Percentiles rank a stretch among this genome's conserved stretches.
These are phyloP conservation scores for Schlechtendalia chinensis DNA, from an alignment of 1,140 invertebrate genomes.

Conservation along the genomic window DNA sequence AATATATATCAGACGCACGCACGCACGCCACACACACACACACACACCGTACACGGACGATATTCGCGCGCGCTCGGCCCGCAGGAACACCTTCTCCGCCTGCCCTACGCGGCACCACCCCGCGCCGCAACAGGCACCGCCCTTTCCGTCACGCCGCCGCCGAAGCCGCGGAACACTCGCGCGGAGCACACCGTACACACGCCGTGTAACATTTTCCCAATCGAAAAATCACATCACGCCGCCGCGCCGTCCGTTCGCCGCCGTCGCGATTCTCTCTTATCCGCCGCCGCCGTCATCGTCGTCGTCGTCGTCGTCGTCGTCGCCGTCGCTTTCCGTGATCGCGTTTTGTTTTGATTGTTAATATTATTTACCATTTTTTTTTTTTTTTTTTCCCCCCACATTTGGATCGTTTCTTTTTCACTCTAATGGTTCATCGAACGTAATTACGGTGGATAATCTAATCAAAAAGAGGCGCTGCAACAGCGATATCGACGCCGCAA, in stretches of 20 bases:
- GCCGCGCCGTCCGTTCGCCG: conserved; percentile 10
- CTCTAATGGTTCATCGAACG: conserved; percentile 46
- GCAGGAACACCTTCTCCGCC: background rate
- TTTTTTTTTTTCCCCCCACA: background rate
- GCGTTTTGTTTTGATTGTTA: conserved; percentile 39
- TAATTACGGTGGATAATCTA: conserved; percentile 49
- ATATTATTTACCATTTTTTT: conserved; percentile 17
- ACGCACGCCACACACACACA: background rate
- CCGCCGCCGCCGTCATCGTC: background rate
- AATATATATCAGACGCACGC: background rate
- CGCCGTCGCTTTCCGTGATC: conserved; percentile 2
- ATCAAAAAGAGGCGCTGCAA: conserved; percentile 49
- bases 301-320: background rate
- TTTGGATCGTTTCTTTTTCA: background rate
- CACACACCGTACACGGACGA: conserved; percentile 2
- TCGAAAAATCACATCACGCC: conserved; percentile 42
- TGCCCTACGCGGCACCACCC: background rate
- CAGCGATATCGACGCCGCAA: conserved; percentile 47
- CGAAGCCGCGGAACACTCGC: background rate
- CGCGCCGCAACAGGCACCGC: background rate
- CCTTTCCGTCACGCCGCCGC: background rate
- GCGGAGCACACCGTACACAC: background rate
- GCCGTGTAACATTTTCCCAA: conserved; percentile 28
- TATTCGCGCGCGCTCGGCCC: conserved; percentile 9
- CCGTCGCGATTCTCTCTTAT: conserved; percentile 9